Base-by-base conservation (phyloP, 2,888 invertebrate species). In the Holacanthella duospinosa region DNA sequence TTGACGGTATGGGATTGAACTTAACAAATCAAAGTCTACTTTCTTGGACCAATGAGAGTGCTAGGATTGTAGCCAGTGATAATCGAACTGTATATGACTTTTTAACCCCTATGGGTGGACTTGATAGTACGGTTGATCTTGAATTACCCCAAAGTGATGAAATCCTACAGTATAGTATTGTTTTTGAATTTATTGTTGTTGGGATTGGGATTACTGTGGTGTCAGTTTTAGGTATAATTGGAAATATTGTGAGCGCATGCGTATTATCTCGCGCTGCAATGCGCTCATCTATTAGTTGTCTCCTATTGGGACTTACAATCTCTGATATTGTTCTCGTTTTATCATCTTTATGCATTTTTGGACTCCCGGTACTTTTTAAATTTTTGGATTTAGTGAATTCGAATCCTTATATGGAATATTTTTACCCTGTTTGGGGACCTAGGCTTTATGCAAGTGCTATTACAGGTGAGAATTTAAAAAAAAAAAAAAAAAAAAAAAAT, bases 261-360 rank as follows among this genome's bases (percentile, higher is more conserved):
- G 92, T 93, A 73, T 81, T 93, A 58, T 88, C 90, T 63, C 84
- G 93, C 61, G 92, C 93, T 29, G 88, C 93, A 78, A 95, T 96
- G 95, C 85, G 90, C 74, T 93, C 92, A 65, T 93, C 94, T 75
- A 91, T 94, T 75, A 95, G 95, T 79, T 90, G 92, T 77, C 84
- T 95, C 75, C 83, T 97, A 66, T 89, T 93, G 69, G 93, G 93
- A 6, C 82, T 96, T 73, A 94, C 95, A 25, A 83, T 91, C 73
- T 93, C 93, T 78, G 97, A 97, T 80, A 91, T 90, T 16, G 83
- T 89, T 67, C 83, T 95, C 71, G 88, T 95, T 73, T 79, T 91
- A 71, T 90, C 90, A 44, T 88, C 91, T 64, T 82, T 89, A 70
- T 80, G 84, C 67, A 83, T 93, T 69, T 93, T 94, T 78, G 92